Conservation (phyloP, 2,888 invertebrate genomes). For the Spodoptera picta region DNA sequence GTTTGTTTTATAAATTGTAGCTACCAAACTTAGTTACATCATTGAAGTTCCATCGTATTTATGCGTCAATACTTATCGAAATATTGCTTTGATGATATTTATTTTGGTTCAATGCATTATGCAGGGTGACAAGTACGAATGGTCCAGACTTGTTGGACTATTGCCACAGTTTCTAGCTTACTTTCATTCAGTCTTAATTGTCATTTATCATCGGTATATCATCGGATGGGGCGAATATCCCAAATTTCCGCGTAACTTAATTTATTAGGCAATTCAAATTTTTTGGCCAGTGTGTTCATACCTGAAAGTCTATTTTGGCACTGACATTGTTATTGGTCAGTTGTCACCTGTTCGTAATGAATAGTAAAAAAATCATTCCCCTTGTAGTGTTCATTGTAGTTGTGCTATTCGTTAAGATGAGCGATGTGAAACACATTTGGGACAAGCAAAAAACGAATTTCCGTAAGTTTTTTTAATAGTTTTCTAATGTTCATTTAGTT, state of each 20-base stretch:
- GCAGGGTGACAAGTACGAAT: conserved; percentile 29
- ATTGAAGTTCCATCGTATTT: conserved; percentile 4
- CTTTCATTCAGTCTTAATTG: conserved; percentile 45
- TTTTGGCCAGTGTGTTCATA: conserved; percentile 33
- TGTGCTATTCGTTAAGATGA: conserved; percentile 40
- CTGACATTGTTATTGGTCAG: conserved; percentile 46
- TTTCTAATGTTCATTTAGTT: conserved; percentile 6
- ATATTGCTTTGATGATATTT: conserved; percentile 22
- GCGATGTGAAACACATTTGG: conserved; percentile 38
- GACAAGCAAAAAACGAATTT: conserved; percentile 29
- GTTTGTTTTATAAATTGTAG: conserved; percentile 20
- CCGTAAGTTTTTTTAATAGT: conserved; percentile 33
- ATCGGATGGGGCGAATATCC: conserved; percentile 19
- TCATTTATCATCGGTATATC: conserved; percentile 29
- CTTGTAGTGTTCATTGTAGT: conserved; percentile 30
- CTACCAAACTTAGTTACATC: conserved; percentile 20
- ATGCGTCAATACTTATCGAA: conserved; percentile 7
- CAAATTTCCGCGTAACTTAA: conserved; percentile 32
- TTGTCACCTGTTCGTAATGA: conserved; percentile 44
- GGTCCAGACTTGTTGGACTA: conserved; percentile 34
- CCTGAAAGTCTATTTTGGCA: conserved; percentile 53
- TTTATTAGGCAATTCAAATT: conserved; percentile 37
- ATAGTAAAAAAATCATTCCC: conserved; percentile 32
- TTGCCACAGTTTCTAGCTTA: conserved; percentile 30
- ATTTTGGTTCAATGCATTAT: conserved; percentile 34